These are phyloP conservation scores for Centropus unirufus DNA, from an alignment of 2,113 vertebrate genomes.

Conservation along the genomic window DNA sequence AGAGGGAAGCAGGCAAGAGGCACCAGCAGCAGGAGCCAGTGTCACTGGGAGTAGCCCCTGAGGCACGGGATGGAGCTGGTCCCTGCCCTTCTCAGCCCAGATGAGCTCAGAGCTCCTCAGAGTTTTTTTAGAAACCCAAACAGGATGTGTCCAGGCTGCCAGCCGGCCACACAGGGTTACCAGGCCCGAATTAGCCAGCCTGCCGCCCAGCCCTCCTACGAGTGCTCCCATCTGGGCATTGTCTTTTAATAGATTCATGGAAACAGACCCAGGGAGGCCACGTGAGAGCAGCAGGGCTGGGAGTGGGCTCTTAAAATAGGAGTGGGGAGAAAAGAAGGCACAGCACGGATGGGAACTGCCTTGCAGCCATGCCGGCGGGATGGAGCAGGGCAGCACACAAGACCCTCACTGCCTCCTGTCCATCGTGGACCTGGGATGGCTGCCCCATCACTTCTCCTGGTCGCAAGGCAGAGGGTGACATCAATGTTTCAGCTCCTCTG, in stretches of 20 bases:
- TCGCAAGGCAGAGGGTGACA: background rate
- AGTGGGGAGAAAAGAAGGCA: background rate
- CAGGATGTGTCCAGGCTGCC: constrained; percentile 54
- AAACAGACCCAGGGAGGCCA: constrained; percentile 61
- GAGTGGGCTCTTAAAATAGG: constrained; percentile 67
- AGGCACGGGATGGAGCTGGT: background rate
- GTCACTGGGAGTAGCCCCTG: rapidly evolving
- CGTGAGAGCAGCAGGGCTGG: constrained; percentile 26
- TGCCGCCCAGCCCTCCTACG: constrained; percentile 43
- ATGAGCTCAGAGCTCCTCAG: constrained; percentile 11
- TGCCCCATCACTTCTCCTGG: background rate
- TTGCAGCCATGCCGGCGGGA: rapidly evolving
- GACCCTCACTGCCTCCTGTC: background rate
- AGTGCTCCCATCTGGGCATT: constrained; percentile 64
- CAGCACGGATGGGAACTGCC: background rate
- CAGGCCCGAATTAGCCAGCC: constrained; percentile 41
- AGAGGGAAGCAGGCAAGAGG: background rate
- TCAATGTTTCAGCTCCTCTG: background rate
- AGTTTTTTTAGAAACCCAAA: constrained; percentile 63
- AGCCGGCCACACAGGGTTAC: background rate
- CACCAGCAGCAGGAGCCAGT: background rate
- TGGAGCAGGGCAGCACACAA: background rate
- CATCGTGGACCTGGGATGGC: rapidly evolving
- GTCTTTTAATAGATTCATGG: constrained; percentile 79
- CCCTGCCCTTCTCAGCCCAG: background rate